Evolutionary conservation across 2,113 vertebrate species (phyloP).

Genomic region (Meles meles): DNA sequence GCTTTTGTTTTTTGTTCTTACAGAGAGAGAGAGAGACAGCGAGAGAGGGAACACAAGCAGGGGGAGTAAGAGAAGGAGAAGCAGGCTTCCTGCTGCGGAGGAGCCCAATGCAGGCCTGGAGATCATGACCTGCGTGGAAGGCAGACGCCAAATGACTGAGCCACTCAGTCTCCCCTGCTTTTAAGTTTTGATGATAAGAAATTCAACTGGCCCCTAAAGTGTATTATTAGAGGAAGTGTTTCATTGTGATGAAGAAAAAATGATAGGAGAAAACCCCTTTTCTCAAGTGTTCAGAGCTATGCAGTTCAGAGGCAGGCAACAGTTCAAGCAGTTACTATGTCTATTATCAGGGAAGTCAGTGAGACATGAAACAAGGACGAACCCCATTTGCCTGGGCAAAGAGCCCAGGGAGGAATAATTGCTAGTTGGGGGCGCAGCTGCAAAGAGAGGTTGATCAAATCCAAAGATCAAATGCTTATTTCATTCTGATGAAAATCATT

Average conservation of each 20-base stretch:
- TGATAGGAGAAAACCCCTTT: neutral
- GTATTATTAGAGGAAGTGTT: neutral
- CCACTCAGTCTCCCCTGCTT: neutral
- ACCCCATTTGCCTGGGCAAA: constrained; percentile 81
- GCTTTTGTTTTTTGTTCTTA: no score
- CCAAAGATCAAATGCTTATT: constrained; percentile 83
- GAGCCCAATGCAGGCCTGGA: no score
- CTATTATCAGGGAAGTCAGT: constrained; percentile 72
- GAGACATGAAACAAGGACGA: constrained; percentile 77
- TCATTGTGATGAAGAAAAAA: neutral
- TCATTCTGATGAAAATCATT: constrained; percentile 84
- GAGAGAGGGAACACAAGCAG: no score
- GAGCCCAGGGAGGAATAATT: constrained; percentile 79
- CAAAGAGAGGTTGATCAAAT: constrained; percentile 78
- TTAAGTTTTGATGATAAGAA: neutral
- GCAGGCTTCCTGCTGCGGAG: no score
- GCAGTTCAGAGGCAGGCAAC: constrained; percentile 58
- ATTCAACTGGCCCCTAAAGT: neutral
- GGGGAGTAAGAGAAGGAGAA: no score
- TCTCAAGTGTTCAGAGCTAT: constrained; percentile 60
- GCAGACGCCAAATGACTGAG: no score
- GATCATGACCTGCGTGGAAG: no score
- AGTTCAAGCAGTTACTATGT: constrained; percentile 47
- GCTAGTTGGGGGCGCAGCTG: constrained; percentile 78
- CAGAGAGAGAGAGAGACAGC: no score